Conservation (phyloP, 2,888 invertebrate species). For the Erebia epiphron region DNA sequence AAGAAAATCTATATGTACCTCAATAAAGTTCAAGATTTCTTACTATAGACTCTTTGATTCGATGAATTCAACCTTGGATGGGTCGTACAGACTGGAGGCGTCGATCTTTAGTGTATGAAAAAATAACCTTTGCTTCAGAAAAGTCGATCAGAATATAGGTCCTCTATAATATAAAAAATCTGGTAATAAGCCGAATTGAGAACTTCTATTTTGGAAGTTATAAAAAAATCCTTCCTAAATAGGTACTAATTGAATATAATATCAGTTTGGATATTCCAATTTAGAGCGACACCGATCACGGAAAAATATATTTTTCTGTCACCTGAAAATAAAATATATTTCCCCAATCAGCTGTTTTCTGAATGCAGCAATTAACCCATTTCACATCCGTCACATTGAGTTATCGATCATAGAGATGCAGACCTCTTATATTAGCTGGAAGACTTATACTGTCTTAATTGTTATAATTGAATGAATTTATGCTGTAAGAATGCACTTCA, state of each 20-base stretch:
- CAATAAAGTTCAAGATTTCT: conserved; percentile 11
- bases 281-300: neutral
- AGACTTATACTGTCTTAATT: no score
- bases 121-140: neutral
- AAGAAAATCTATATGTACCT: conserved; percentile 1
- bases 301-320: neutral
- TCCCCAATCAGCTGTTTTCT: conserved; percentile 4
- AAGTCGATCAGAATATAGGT: neutral
- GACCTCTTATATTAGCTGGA: no score
- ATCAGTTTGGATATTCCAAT: neutral
- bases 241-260: neutral
- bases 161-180: no score
- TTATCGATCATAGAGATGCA: no score
- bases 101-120: neutral
- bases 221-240: neutral
- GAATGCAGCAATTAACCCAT: conserved; percentile 21
- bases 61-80: neutral
- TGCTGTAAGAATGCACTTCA: no score
- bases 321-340: conserved; percentile 13
- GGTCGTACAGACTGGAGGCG: neutral
- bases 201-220: no score
- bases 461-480: no score
- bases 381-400: conserved; percentile 8
- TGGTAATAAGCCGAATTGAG: no score
- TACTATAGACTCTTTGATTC: neutral